phyloP scores from a whole-genome alignment of 2,797 vertebrate species.

The Euthynnus affinis region DNA sequence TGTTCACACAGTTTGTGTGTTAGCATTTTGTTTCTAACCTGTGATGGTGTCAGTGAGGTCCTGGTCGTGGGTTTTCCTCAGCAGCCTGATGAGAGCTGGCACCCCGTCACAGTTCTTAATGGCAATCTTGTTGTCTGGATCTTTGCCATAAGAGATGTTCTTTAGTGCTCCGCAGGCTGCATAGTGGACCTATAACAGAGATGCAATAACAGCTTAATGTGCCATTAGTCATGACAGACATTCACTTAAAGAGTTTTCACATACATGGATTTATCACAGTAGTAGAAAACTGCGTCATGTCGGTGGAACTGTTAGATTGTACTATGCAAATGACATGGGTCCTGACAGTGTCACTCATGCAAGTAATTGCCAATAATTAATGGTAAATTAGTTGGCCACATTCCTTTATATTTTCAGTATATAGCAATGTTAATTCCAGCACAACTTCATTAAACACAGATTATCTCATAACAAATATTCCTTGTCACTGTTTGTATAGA shows the following conservation, averaged over 20 bases:
- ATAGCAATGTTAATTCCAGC: neutral
- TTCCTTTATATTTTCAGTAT: constrained; percentile 15
- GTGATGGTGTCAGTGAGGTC: constrained; percentile 96
- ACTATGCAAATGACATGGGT: neutral
- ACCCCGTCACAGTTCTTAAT: constrained; percentile 99
- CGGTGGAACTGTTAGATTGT: neutral
- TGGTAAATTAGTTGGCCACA: neutral
- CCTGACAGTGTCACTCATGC: neutral
- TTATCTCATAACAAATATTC: neutral
- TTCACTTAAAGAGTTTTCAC: constrained; percentile 8
- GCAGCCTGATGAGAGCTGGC: constrained; percentile 90
- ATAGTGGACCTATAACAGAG: constrained; percentile 83
- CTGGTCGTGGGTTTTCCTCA: constrained; percentile 93
- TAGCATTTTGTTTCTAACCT: constrained; percentile 78
- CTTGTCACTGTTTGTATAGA: neutral
- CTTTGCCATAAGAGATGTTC: constrained; percentile 96
- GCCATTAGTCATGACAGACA: neutral
- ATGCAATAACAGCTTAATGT: constrained; percentile 10
- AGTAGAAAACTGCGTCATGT: neutral
- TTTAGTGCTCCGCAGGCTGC: constrained; percentile 96
- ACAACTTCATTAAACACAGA: neutral
- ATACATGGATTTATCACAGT: neutral
- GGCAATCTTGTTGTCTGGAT: constrained; percentile 96
- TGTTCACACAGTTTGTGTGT: neutral
- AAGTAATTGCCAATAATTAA: constrained; percentile 6